These are phyloP conservation scores for Paguma larvata DNA, from an alignment of 2,797 vertebrate genomes.

Conservation along the genomic window DNA sequence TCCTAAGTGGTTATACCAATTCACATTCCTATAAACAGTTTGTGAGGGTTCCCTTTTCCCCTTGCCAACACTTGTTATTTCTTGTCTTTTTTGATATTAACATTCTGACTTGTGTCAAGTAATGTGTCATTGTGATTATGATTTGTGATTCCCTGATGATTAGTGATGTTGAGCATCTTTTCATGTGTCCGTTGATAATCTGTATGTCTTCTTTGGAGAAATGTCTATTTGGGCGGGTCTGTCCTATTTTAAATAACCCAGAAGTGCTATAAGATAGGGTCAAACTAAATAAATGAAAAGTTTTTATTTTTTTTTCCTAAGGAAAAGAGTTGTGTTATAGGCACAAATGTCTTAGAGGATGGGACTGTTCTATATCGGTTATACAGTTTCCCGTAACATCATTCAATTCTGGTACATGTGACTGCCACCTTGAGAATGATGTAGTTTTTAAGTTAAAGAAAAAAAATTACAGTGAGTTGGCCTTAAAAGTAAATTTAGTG, in stretches of 20 bases:
- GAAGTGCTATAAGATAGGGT: not conserved
- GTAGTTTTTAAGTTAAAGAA: not conserved
- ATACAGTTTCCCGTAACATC: not conserved
- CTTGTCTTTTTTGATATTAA: not conserved
- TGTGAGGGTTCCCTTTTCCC: not conserved
- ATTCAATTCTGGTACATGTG: not conserved
- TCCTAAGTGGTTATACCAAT: not conserved
- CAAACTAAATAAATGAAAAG: not conserved
- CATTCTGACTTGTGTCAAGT: not conserved
- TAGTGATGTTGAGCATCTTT: not conserved
- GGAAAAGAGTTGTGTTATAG: not conserved
- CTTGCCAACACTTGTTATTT: not conserved
- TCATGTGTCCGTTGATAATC: not conserved
- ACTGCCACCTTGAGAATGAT: not conserved
- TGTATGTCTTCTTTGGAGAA: not conserved
- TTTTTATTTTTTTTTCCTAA: not conserved
- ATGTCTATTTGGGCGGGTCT: not conserved
- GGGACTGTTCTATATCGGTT: not conserved
- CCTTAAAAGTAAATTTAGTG: not conserved
- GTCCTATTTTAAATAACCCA: conserved; percentile 33
- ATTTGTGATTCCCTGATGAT: not conserved
- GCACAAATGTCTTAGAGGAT: not conserved
- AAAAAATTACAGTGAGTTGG: not conserved
- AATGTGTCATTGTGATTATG: not conserved
- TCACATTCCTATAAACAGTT: not conserved